Percentiles rank a stretch among this genome's conserved stretches.
Evolutionary conservation across 37 sponge, comb jelly and placozoan genomes (phyloP).

Genomic region (Petrosia ficiformis): DNA sequence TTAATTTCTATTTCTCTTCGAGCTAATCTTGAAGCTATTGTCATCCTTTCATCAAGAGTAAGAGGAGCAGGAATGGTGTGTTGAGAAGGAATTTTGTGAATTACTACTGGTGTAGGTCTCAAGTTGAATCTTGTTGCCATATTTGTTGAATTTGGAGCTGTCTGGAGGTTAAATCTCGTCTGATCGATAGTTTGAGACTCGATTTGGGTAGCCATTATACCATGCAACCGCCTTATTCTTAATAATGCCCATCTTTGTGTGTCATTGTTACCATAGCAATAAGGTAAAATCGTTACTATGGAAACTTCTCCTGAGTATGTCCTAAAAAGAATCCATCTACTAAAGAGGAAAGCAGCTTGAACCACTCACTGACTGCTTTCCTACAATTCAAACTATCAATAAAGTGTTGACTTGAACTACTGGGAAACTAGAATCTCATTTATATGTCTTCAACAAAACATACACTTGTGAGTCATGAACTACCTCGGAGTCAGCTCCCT

Average conservation of each 20-base stretch:
- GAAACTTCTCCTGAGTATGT: not conserved
- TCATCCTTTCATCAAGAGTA: constrained; percentile 30
- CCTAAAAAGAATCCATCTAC: not conserved
- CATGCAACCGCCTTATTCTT: not conserved
- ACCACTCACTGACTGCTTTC: too few species aligned
- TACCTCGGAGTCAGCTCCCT: not conserved
- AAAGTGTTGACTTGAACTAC: too few species aligned
- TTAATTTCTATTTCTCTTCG: constrained; percentile 29
- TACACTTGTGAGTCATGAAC: too few species aligned
- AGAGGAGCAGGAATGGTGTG: not conserved
- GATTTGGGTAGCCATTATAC: not conserved
- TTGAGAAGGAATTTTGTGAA: constrained; percentile 32
- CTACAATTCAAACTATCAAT: too few species aligned
- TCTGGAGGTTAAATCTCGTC: constrained; percentile 43
- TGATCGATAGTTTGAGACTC: constrained; percentile 37
- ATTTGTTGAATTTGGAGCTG: constrained; percentile 11
- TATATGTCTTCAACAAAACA: too few species aligned
- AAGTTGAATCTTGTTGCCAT: constrained; percentile 32
- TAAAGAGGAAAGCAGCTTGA: too few species aligned
- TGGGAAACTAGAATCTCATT: too few species aligned
- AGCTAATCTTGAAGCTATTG: constrained; percentile 57
- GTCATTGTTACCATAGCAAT: not conserved
- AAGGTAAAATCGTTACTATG: not conserved
- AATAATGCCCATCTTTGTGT: constrained; percentile 1
- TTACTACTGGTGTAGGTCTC: constrained; percentile 52